Evolutionary conservation across 2,888 invertebrate species (phyloP), one percentile per base, ranked within the genome.

Genomic region (Griposia aprilina): DNA sequence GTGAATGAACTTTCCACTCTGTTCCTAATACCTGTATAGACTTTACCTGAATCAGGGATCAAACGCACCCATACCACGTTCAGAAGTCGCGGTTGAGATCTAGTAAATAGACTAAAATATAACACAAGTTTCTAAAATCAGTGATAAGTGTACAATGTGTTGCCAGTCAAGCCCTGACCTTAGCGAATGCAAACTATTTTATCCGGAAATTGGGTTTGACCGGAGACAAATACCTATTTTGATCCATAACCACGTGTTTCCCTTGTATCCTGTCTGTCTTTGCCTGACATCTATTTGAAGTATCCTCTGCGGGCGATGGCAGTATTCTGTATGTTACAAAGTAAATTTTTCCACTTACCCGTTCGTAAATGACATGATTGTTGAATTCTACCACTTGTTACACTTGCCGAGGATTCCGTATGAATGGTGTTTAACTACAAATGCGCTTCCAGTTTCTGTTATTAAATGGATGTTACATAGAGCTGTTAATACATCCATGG

Each of bases 341-440:
- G 15, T 36, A 11, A 20, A 2, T 41, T 50, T 48, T 62, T 76
- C 45, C 10, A 85, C 88, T 88, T 59, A 88, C 88, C 88, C 62
- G 59, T 75, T 55, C 13, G 70, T 50, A 55, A 60, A 50, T 41
- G 72, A n/a, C 68, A 76, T 83, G 63, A 48, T 67, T 65, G 65
- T 71, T 69, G 55, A 45, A 62, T n/a, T 74, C 17, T 7, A 0
- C 2, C 70, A 79, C 75, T 79, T 74, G 82, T 76, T 41, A 50
- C 76, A 26, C 74, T 76, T 60, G 65, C 76, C 36, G 20, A 50
- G 30, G 67, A 68, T 30, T 48, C 45, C 36, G 52, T 30, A n/a
- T 74, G 82, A 86, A 81, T 86, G 86, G 50, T 84, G 84, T 84
- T 78, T 68, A 50, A 60, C 60, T 50, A 59, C 63, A 52, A 48